These are phyloP conservation scores for Labroides dimidiatus DNA, from an alignment of 2,797 vertebrate species.

Conservation along the genomic window DNA sequence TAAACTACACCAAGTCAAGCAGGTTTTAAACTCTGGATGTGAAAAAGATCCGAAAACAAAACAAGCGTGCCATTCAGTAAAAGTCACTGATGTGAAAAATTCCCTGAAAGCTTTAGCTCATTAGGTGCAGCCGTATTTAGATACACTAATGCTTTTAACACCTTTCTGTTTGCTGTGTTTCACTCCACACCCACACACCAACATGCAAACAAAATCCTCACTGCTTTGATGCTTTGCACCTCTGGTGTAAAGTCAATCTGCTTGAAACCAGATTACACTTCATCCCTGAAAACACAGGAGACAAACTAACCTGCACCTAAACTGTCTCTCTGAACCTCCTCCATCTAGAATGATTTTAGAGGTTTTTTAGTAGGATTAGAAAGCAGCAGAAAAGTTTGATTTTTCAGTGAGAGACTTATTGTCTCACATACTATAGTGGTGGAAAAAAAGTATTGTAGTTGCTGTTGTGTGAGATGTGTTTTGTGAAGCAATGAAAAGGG, in stretches of 20 bases:
- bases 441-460: too few relatives aligned
- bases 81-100: slow-evolving; percentile 26
- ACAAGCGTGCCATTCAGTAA: slow-evolving; percentile 15
- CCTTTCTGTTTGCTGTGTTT: slow-evolving; percentile 11
- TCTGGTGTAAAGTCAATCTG: slow-evolving; percentile 45
- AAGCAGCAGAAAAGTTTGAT: too few relatives aligned
- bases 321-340: neutral
- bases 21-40: slow-evolving; percentile 8
- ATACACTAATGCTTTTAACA: slow-evolving; percentile 50
- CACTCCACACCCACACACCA: slow-evolving; percentile 19
- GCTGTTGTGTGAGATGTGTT: too few relatives aligned
- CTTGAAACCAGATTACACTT: slow-evolving; percentile 34
- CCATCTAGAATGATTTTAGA: neutral
- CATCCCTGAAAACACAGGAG: slow-evolving; percentile 29
- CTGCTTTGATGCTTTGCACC: slow-evolving; percentile 16
- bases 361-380: neutral
- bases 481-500: too few relatives aligned
- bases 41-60: slow-evolving; percentile 4
- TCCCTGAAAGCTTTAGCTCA: slow-evolving; percentile 26
- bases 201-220: slow-evolving; percentile 29
- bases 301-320: slow-evolving; percentile 2
- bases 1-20: slow-evolving; percentile 6
- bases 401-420: too few relatives aligned
- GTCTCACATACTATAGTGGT: too few relatives aligned
- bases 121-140: slow-evolving; percentile 7